Evolutionary conservation across 2,888 invertebrate species (phyloP), one percentile per base, ranked within the genome.

Genomic region (Abrostola tripartita): DNA sequence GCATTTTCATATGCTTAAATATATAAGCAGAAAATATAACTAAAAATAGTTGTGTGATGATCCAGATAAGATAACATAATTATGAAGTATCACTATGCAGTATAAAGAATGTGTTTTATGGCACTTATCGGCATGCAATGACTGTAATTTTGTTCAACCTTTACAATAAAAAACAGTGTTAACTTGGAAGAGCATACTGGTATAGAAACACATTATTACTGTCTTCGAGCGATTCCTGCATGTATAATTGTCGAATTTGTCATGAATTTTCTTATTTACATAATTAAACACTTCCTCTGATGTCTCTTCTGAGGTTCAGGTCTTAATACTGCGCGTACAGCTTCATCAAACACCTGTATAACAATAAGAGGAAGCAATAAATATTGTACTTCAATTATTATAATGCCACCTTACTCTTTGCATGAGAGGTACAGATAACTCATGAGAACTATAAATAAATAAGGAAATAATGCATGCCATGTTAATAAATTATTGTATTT

Each of bases 291-390:
- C 95, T 98, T 98, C 95, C 98, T 96, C 95, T 98, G 98, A 94
- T 98, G 97, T 95, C 98, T 97, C 93, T 98, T 98, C 87, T 98
- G 97, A 66, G 99, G 99, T 93, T 99, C 99, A 58, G 99, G 99
- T 95, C 98, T 96, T 86, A 99, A 95, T 76, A 99, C 99, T 65
- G 99, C 98, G 82, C 99, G 96, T 42, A 99, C 99, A 38, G 99
- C 99, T 95, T 99, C 99, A 88, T 99, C 99, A 95, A 99, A 99
- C 65, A 99, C 99, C 98, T 98, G 94, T 5, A 37, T 80, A 82
- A 67, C 56, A 73, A 61, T 63, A 54, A 70, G 58, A 58, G 58
- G 0, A 59, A 41, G 35, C 56, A 38, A 5, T 54, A 52, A 52
- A 36, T n/a, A 11, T n/a, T 6, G 8, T 10, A 5, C 5, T 35